Evolutionary conservation across 2,888 invertebrate genomes (phyloP).

Genomic region (Pediacus dermestoides): DNA sequence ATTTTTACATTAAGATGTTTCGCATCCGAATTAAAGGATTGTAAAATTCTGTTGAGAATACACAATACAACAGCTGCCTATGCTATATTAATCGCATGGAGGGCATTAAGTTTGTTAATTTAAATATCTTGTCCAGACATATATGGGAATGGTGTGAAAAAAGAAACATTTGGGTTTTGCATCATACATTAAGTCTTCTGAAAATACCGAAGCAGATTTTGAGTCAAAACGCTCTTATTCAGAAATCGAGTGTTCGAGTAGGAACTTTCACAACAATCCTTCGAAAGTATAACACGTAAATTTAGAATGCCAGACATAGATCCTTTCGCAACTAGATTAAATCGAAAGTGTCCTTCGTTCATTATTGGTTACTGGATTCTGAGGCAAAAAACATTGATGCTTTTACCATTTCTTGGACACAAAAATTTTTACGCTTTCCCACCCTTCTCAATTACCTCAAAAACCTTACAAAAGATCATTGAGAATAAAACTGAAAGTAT

Average conservation of each 20-base stretch:
- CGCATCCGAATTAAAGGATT: constrained; percentile 11
- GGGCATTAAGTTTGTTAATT: constrained; percentile 1
- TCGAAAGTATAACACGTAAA: too few species aligned
- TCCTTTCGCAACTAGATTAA: constrained; percentile 29
- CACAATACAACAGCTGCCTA: constrained; percentile 19
- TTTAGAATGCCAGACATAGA: constrained; percentile 33
- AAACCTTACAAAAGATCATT: constrained; percentile 33
- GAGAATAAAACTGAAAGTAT: constrained; percentile 33
- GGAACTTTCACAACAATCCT: too few species aligned
- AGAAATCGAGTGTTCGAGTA: too few species aligned
- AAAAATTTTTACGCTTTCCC: constrained; percentile 16
- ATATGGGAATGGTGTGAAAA: constrained; percentile 28
- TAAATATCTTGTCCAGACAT: constrained; percentile 11
- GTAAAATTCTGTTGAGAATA: constrained; percentile 18
- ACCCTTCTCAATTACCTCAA: constrained; percentile 31
- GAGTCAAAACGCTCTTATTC: too few species aligned
- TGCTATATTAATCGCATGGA: constrained; percentile 18
- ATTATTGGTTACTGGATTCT: constrained; percentile 32
- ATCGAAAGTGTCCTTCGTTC: constrained; percentile 30
- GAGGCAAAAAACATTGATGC: constrained; percentile 28
- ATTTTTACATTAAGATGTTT: constrained; percentile 18
- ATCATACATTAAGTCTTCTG: constrained; percentile 1
- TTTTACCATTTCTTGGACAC: constrained; percentile 25
- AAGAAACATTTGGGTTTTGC: constrained; percentile 13
- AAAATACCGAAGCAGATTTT: constrained; percentile 9